Evolutionary conservation across 2,797 vertebrate genomes (phyloP), one percentile per base, ranked within the genome.

Genomic region (Morus bassanus): DNA sequence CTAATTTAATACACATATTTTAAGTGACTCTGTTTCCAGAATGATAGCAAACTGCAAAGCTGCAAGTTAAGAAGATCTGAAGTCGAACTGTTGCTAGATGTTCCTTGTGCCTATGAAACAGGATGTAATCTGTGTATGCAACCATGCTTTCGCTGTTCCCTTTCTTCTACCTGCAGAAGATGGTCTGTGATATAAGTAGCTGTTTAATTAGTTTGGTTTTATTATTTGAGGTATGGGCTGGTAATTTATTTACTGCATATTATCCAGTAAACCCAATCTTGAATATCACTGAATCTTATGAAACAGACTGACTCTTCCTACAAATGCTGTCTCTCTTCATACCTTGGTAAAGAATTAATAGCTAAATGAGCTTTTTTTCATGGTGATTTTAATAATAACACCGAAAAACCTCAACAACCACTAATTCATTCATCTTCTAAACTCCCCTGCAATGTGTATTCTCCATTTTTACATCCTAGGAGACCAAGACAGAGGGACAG

Each of bases 11-110:
- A 59, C 41, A 67, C 39, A 41, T 21, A 28, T 50, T 68, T 54
- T 31, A 54, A 25, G 33, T 65, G 39, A 23, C 7, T 16, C 11
- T 33, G 13, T 37, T 41, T 63, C 16, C 2, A 12, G 31, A 60
- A 25, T 6, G 11, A 30, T 18, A 41, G 48, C 45, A 39, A 37
- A 14, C 46, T 59, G 53, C 28, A 37, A 31, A 77, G 21, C 8
- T 67, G 45, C 31, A 46, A 41, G 37, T 50, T 73, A 6, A 17
- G 27, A 11, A 33, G 39, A 24, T 45, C 17, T 5, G 5, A 50
- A 64, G 22, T 59, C 60, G 31, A 43, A 35, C 13, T 51, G 48
- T 33, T 0, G 0, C 5, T 80, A 5, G 8, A 2, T 1, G 1
- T 59, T 86, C 33, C 39, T 82, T 10, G 7, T 85, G 39, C 18